Evolutionary conservation across 2,113 vertebrate genomes (phyloP).

Genomic region (Engystomops pustulosus): DNA sequence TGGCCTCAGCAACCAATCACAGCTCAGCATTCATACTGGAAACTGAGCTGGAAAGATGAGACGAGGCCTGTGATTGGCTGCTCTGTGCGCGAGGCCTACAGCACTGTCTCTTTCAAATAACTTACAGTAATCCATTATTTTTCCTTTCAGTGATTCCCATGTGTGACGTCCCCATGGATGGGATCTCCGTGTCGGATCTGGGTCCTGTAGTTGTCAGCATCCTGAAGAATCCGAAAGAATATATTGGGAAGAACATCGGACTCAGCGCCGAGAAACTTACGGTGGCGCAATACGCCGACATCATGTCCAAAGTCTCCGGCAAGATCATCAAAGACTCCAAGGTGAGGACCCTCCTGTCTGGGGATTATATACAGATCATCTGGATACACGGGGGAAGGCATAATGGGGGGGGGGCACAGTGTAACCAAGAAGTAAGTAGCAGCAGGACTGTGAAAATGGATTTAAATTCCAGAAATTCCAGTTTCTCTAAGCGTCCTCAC

Average conservation of each 20-base stretch:
- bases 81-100: neutral
- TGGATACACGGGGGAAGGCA: too few species aligned
- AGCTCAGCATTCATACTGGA: neutral
- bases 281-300: conserved; percentile 51
- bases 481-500: too few species aligned
- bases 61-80: neutral
- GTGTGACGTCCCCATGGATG: conserved; percentile 68
- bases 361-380: too few species aligned
- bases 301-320: conserved; percentile 66
- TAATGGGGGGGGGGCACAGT: too few species aligned
- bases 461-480: too few species aligned
- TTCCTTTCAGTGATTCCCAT: conserved; percentile 68
- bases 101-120: too few species aligned
- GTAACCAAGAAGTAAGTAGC: too few species aligned
- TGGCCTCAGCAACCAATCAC: neutral
- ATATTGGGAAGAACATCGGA: conserved; percentile 62
- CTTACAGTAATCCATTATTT: neutral
- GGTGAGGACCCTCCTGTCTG: conserved; percentile 60
- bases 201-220: conserved; percentile 69
- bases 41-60: too few species aligned
- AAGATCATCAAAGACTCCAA: conserved; percentile 64
- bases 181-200: conserved; percentile 69
- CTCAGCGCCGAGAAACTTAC: conserved; percentile 72
- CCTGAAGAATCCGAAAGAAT: conserved; percentile 66
- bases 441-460: too few species aligned